These are phyloP conservation scores for Sphaerodactylus townsendi DNA, from an alignment of 2,113 vertebrate genomes.

Conservation along the genomic window DNA sequence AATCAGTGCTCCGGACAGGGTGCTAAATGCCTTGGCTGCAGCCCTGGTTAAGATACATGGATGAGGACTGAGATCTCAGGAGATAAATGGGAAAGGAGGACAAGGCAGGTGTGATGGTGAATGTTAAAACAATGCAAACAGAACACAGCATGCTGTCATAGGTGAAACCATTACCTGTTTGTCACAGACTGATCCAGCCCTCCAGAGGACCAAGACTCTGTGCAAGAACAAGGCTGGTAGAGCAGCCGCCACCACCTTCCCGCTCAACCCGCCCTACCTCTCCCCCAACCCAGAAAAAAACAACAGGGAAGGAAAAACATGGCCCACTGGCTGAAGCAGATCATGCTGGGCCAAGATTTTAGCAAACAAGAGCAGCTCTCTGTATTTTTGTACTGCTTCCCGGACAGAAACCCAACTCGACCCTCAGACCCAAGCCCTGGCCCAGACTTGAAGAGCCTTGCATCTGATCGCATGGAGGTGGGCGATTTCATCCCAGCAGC, in stretches of 20 bases:
- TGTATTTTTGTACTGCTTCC: slow-evolving; percentile 4
- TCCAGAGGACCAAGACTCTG: not conserved
- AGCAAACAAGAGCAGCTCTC: not conserved
- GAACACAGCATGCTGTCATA: rapidly evolving
- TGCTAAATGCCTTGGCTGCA: no score
- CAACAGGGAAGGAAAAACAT: slow-evolving; percentile 7
- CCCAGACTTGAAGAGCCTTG: not conserved
- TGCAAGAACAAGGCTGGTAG: not conserved
- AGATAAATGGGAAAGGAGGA: not conserved
- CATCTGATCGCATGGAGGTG: not conserved
- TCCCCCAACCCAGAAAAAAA: not conserved
- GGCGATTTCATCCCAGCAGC: slow-evolving; percentile 61
- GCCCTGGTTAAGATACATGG: not conserved
- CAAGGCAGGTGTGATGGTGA: not conserved
- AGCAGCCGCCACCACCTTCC: not conserved
- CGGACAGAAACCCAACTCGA: not conserved
- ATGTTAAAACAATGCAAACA: not conserved
- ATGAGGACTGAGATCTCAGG: not conserved
- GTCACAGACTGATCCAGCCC: not conserved
- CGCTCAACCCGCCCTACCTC: not conserved
- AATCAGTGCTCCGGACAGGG: no score
- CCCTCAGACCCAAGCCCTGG: not conserved
- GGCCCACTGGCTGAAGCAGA: slow-evolving; percentile 24
- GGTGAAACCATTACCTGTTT: not conserved
- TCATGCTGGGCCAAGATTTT: not conserved